phyloP scores from a whole-genome alignment of 2,113 vertebrate species.

The Otus sunia region DNA sequence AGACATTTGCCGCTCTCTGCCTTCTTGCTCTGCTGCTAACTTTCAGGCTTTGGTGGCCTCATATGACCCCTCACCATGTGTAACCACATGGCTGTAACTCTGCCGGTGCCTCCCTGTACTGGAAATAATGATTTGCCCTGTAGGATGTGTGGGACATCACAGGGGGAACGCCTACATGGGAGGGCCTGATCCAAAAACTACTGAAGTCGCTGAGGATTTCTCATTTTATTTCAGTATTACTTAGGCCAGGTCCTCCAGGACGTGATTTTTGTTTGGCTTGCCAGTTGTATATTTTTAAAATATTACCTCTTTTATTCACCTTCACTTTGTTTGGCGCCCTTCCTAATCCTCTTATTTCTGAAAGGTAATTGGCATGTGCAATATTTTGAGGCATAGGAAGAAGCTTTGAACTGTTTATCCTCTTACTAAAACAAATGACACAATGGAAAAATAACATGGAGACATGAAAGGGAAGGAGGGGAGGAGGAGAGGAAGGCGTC shows the following conservation, averaged over 20 bases:
- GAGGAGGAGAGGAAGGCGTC: not conserved
- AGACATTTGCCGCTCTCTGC: not conserved
- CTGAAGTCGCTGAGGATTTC: not conserved
- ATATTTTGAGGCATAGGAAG: not conserved
- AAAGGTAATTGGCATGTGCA: not conserved
- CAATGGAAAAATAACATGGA: conserved; percentile 1
- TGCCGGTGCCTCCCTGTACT: not conserved
- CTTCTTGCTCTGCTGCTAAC: not conserved
- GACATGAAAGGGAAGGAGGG: not conserved
- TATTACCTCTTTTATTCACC: not conserved
- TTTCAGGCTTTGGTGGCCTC: not conserved
- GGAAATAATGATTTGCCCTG: not conserved
- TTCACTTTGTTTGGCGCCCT: not conserved
- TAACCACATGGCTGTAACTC: accelerated
- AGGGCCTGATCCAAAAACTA: not conserved
- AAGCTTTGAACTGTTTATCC: conserved; percentile 21
- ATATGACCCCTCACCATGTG: accelerated
- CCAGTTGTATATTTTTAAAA: not conserved
- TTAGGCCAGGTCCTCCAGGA: not conserved
- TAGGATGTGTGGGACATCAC: not conserved
- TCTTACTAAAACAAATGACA: conserved; percentile 30
- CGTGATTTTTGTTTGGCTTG: not conserved
- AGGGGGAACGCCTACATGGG: accelerated
- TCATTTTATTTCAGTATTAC: not conserved
- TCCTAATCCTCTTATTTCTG: conserved; percentile 57